Base-by-base conservation (phyloP, 2,113 vertebrate genomes). In the Acanthisitta chloris region DNA sequence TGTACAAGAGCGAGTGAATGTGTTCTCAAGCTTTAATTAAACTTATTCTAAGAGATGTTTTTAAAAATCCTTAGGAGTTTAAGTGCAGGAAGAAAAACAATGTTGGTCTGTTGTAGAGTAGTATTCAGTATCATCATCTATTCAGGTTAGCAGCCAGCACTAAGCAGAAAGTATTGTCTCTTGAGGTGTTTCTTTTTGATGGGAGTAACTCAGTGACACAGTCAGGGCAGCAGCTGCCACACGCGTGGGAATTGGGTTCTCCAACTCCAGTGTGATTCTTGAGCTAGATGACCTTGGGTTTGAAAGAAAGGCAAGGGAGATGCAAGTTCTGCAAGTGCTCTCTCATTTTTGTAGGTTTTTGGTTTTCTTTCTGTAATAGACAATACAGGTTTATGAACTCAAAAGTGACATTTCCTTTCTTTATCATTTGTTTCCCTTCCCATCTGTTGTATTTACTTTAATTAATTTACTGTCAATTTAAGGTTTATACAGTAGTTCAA, bases 221-320 rank as follows among this genome's bases (percentile, higher is more conserved):
- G 79, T 90, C 76, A 65, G 64, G 65, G 88, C 76, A 94, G 54
- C 31, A 88, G 67, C 92, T 86, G 51, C 88, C 10, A 0, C 45
- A 48, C 74, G 23, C 1, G 0, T 92, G 65, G 78, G 61, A 90
- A 80, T 33, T 82, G 74, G 58, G 88, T 88, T 77, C 92, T 97
- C 69, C 87, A 86, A 62, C 49, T 96, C 88, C 10, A 6, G 2
- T 95, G 81, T 89, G 61, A 73, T 87, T 91, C 40, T 90, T 84
- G 80, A 96, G 51, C 84, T 61, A 73, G 90, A 48, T 88, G 84
- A 96, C 86, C 92, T 86, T 96, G 90, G n/a, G 16, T 54, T 18
- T 61, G 33, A 78, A 67, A 55, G 33, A 48, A 71, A 76, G 65
- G 21, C 43, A 55, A 77, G 70, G 38, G 40, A 90, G 66, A 76